Base-by-base conservation (phyloP, 2,888 invertebrate genomes). In the Oscheius sp. region DNA sequence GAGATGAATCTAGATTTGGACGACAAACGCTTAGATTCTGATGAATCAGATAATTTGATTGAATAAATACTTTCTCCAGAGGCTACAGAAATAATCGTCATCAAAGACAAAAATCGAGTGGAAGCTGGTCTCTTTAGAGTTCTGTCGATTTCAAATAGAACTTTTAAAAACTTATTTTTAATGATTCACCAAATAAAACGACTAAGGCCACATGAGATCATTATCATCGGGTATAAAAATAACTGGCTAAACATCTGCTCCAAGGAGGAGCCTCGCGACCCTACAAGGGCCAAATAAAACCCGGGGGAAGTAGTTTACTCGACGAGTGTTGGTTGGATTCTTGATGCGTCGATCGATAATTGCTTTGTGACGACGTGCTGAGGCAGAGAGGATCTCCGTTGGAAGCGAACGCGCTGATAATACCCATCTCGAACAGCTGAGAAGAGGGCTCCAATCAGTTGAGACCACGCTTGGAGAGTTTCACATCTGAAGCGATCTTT, bases 391-490 rank as follows among this genome's bases (percentile, higher is more conserved):
- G 68, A 68, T 3, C 68, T 58, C 20, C 68, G 48, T 34, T 68
- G 68, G 29, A 48, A 70, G 17, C 65, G 52, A 6, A 73, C 70
- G 20, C 74, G 52, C 46, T 74, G 74, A 52, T 83, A 83, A 48
- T 83, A 83, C 12, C 85, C 85, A 52, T 85, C 85, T 3, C 85
- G 75, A 10, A 85, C 84, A 15, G 78, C 73, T 20, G 80, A 77
- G 70, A 85, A 85, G 67, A 85, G 74, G 27, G 81, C 81, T 10
- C 81, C 80, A 72, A 85, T 82, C 17, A 85, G 73, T 57, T 85
- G 84, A 34, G 79, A 79, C 85, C 85, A 85, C 2, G 85, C 85
- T 4, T 82, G 76, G 17, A 85, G 72, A 10, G 84, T 85, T 50
- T 85, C 85, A 50, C 85, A 85, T 72, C 84, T 70, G 48, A 23